Evolutionary conservation across 2,797 vertebrate genomes (phyloP), one percentile per base, ranked within the genome.

Genomic region (Eulemur rubriventer): DNA sequence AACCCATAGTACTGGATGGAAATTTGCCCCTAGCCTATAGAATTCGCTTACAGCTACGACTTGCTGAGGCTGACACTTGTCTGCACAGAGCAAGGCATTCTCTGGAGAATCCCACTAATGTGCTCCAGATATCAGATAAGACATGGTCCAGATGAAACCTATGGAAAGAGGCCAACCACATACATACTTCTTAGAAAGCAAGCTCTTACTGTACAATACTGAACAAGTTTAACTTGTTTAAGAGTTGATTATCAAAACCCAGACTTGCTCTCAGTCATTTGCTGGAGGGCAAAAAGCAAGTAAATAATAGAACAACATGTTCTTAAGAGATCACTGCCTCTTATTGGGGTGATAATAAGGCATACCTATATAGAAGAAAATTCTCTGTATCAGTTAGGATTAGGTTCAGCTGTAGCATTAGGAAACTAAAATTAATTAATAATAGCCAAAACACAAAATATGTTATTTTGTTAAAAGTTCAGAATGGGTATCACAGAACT

Each of bases 371-470:
- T 4, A 57, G 70, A 95, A 79, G 12, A 52, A 85, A 84, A 84
- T 63, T 28, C 14, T 55, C 10, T 94, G 33, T 57, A 75, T 81
- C 48, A 20, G 9, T 59, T 89, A 55, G 28, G 12, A 69, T 69
- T 86, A 72, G 1, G 1, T 76, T 88, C 63, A 52, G 17, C 26
- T 55, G 0, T 59, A 69, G 9, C 69, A 70, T 92, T 88, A 88
- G 43, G 86, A 94, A 92, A 84, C 12, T 59, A 65, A 87, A 43
- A 85, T 82, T 95, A 89, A 43, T 88, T 95, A 91, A 48, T 84
- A 75, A 43, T 79, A 85, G 38, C 61, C n/a, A 87, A 95, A 96
- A 82, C 50, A 79, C 17, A 93, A 86, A 84, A 88, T 78, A 82
- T 70, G n/a, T 80, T 75, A 81, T 75, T 75, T 14, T 87, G n/a